Evolutionary conservation across 2,113 vertebrate genomes (phyloP), one percentile per base, ranked within the genome.

Genomic region (Panthera leo): DNA sequence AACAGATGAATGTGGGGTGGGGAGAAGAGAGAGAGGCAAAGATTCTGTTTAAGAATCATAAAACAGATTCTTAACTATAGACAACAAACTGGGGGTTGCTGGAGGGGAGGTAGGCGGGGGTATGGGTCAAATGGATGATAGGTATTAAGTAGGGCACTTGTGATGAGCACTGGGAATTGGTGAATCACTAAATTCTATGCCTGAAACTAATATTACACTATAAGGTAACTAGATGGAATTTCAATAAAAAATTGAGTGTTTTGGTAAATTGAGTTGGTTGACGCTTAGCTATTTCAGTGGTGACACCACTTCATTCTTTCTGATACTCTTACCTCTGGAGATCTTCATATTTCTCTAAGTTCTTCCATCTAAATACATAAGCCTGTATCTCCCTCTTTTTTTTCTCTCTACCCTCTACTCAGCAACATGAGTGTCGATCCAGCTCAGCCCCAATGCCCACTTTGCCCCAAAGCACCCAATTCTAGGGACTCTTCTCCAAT

Each of bases 281-380:
- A 5, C 0, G 31, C 0, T 2, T 11, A 13, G 15, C 16, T 21
- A 0, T 0, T 67, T 25, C 0, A 6, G 5, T 14, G 39, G n/a
- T 21, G 12, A 25, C 8, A 1, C 25, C 29, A 1, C 21, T 78
- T 70, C 13, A 11, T 48, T 19, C 6, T 27, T 39, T 67, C 19
- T n/a, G 63, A 13, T 71, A 8, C 9, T 63, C 88, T 61, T 18
- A 15, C 70, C n/a, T 3, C 12, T 58, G 42, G 18, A 68, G 9
- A 5, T 31, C 23, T 61, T 58, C 29, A 0, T 14, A 5, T 39
- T 76, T 85, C 14, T 58, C 31, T 78, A 70, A 86, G 5, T 5
- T 92, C 18, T 55, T 91, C 55, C 34, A 7, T 4, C 9, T 36
- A 27, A 23, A 61, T 12, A 29, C 11, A 36, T 58, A 70, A 58